Evolutionary conservation across 1,140 invertebrate species (phyloP), one percentile per base, ranked within the genome.

Genomic region (Dendrolimus kikuchii): DNA sequence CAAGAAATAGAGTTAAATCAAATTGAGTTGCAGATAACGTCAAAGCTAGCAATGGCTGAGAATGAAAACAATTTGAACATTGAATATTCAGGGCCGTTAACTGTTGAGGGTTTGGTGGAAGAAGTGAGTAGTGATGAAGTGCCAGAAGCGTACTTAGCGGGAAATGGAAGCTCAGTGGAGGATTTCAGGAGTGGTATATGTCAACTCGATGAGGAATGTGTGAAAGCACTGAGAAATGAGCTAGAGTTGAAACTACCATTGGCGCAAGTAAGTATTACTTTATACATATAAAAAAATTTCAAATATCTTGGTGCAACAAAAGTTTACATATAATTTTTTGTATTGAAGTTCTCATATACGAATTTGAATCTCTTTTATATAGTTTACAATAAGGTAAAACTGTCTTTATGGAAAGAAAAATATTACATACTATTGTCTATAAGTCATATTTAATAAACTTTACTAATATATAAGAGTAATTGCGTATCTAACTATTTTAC

Each of bases 191-290:
- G 91, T 41, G 89, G 88, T 4, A 90, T 91, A 57, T 86, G 85
- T 23, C 23, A 23, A 37, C 86, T 93, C 51, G 91, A 93, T 66
- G 92, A 93, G 62, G 92, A 92, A 64, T 91, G 92, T 66, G 91
- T 93, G 57, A 88, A 90, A 9, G 92, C 92, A 2, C 89, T 93
- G 53, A 77, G 92, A 60, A 93, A 92, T 65, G 92, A 94, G 74
- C 74, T 94, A 45, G 86, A 90, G 62, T 89, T 92, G 48, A 94
- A 93, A 77, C 79, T 94, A 55, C 92, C 92, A 43, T 86, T 91
- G 59, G 92, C 91, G 5, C 91, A 92, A 68, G 91, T 91, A 60
- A 74, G 70, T 60, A 38, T 44, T 40, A 43, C n/a, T 45, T 9
- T 9, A 4, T 9, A n/a, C 23, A 7, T n/a, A 9, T 5, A 8